Evolutionary conservation across 2,797 vertebrate genomes (phyloP).

Genomic region (Microtus agrestis): DNA sequence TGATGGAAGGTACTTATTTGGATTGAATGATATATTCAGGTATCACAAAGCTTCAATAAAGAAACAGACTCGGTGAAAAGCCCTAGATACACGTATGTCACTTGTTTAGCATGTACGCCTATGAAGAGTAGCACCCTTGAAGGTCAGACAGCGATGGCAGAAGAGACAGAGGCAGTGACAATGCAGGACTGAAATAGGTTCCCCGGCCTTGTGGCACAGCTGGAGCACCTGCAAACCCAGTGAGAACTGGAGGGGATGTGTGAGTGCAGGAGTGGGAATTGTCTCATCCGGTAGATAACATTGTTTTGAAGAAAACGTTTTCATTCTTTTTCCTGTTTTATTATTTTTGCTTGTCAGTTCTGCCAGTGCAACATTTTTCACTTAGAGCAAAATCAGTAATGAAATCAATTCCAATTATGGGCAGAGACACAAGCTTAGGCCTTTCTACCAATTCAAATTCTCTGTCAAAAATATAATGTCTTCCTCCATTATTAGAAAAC

Average conservation of each 20-base stretch:
- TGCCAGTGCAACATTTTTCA: not conserved
- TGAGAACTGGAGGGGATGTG: not conserved
- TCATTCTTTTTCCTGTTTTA: not conserved
- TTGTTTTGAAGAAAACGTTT: not conserved
- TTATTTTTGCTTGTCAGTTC: not conserved
- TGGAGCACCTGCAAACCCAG: not conserved
- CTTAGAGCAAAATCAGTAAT: slow-evolving; percentile 1
- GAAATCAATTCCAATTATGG: slow-evolving; percentile 32
- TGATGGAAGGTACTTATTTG: not conserved
- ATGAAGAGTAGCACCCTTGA: not conserved
- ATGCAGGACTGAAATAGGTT: not conserved
- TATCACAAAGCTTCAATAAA: not conserved
- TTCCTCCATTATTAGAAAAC: not conserved
- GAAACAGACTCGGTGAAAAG: not conserved
- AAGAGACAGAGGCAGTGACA: not conserved
- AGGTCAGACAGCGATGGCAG: not conserved
- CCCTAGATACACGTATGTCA: too few species aligned
- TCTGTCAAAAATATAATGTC: not conserved
- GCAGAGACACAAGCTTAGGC: not conserved
- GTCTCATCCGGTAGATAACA: not conserved
- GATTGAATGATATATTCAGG: not conserved
- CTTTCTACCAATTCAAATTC: not conserved
- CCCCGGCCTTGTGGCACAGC: not conserved
- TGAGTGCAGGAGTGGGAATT: not conserved
- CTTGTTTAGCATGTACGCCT: not conserved